Evolutionary conservation across 2,113 vertebrate species (phyloP), one percentile per base, ranked within the genome.

Genomic region (Myocastor coypus): DNA sequence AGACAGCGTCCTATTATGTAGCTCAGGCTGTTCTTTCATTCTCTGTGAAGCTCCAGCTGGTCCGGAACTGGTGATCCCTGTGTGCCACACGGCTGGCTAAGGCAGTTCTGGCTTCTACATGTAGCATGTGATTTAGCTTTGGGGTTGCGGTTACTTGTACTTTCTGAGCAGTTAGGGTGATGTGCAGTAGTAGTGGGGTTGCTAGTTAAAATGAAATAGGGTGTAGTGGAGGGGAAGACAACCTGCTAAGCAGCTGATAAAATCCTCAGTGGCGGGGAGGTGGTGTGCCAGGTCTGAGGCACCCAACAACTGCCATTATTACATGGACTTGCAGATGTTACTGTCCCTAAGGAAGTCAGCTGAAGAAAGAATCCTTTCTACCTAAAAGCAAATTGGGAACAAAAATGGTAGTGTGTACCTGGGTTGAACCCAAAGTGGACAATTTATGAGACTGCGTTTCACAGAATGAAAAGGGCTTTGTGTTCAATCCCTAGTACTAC

Each of bases 241-340:
- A 83, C 81, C 30, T 92, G 50, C 26, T 94, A 95, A 64, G 50
- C 68, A 89, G 32, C 77, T 87, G 85, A 84, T 50, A 2, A 61
- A 89, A 37, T 86, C 4, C 32, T 93, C 8, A 55, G 52, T 77
- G 75, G 52, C 4, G 40, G 40, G 37, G 64, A 66, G 28, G 83
- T 84, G 2, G 14, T 68, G 61, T 87, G n/a, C 57, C 84, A 40
- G 64, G 52, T 82, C 13, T 81, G 34, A 52, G 89, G 57, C 22
- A 34, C 30, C 85, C 69, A 83, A 28, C 93, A 75, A 57, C 59
- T 80, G 55, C 46, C 80, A 73, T 40, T 64, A 73, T 40, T 64
- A 94, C 89, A 50, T 50, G 57, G 84, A 63, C 6, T 89, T 6
- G 89, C 73, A 84, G 73, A 57, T 81, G 9, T 55, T 5, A 57